These are phyloP conservation scores for Drosophila tani DNA, from an alignment of 1,140 invertebrate species.

Conservation along the genomic window DNA sequence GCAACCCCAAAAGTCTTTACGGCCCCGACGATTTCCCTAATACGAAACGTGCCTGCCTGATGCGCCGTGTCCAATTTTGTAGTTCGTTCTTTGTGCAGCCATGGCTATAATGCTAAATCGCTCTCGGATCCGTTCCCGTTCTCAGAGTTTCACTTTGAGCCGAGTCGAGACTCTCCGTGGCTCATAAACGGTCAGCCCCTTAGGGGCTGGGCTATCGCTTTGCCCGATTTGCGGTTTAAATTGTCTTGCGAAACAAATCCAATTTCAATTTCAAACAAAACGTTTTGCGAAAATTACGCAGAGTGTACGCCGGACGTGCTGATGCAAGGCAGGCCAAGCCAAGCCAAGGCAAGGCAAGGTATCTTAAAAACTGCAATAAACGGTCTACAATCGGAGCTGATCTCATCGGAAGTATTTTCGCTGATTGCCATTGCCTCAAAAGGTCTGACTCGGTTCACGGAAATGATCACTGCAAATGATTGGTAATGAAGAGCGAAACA, in stretches of 20 bases:
- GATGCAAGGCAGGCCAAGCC: slow-evolving; percentile 34
- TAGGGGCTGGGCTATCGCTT: slow-evolving; percentile 61
- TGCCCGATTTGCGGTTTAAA: slow-evolving; percentile 72
- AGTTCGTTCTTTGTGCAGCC: slow-evolving; percentile 73
- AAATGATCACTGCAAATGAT: slow-evolving; percentile 60
- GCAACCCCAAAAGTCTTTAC: slow-evolving; percentile 49
- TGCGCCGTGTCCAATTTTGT: slow-evolving; percentile 79
- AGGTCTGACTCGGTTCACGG: slow-evolving; percentile 46
- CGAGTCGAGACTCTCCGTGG: neutral
- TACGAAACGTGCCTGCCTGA: slow-evolving; percentile 78
- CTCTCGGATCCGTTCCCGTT: slow-evolving; percentile 56
- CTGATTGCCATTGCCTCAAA: slow-evolving; percentile 58
- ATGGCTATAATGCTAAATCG: slow-evolving; percentile 75
- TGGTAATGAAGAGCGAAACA: slow-evolving; percentile 58
- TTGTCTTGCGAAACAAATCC: slow-evolving; percentile 71
- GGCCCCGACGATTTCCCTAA: slow-evolving; percentile 72
- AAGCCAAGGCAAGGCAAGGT: slow-evolving; percentile 11
- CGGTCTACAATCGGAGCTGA: slow-evolving; percentile 32
- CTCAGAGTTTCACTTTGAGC: slow-evolving; percentile 45
- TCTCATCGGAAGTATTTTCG: slow-evolving; percentile 73
- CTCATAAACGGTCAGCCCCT: slow-evolving; percentile 16
- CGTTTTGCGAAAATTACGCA: slow-evolving; percentile 77
- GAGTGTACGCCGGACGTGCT: slow-evolving; percentile 62
- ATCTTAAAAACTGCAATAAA: slow-evolving; percentile 41
- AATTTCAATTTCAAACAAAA: slow-evolving; percentile 82